Base-by-base conservation (phyloP, 1,140 invertebrate genomes). In the Aphaenogaster floridana region DNA sequence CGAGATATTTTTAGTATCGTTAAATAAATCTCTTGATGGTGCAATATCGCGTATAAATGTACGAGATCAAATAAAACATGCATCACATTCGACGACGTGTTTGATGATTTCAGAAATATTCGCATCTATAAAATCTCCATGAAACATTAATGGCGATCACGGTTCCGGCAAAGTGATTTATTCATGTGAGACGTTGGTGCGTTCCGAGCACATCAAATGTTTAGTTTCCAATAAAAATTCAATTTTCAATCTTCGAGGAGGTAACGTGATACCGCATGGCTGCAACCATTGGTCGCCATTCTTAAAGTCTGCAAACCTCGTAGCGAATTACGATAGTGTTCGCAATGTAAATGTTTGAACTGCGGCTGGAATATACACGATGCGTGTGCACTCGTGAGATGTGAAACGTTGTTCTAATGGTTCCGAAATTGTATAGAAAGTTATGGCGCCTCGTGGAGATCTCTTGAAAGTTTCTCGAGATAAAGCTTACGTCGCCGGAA, bases 341-440 rank as follows among this genome's bases (percentile, higher is more conserved):
- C 59, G 71, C 61, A 48, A 52, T 15, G 59, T 63, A 87, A 87
- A 88, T 69, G 87, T 88, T 88, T 76, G 52, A 86, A 48, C 45
- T 34, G 59, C 39, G 11, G 21, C n/a, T 9, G 36, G 2, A n/a
- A 7, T 63, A 28, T 45, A 74, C 45, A 36, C 17, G 15, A 52
- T 68, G 61, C 69, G 11, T 85, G 45, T 66, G 36, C 34, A 28
- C 59, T 42, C 45, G 6, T 45, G 50, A 78, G 57, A 76, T 63
- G 63, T 79, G 74, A 57, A 21, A 57, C 50, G n/a, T 28, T 39
- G 69, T 50, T 50, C 50, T 79, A 88, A 88, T 88, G 48, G 61
- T 15, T 52, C 15, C n/a, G 63, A 83, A 88, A 85, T 77, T 77
- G 39, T 21, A 69, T 66, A 42, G 74, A 86, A 86, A 79, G 76